A percentile compares a stretch with the other conserved stretches of the same genome.
Evolutionary conservation across 2,888 invertebrate species (phyloP).

Genomic region (Leistus spinibarbis): DNA sequence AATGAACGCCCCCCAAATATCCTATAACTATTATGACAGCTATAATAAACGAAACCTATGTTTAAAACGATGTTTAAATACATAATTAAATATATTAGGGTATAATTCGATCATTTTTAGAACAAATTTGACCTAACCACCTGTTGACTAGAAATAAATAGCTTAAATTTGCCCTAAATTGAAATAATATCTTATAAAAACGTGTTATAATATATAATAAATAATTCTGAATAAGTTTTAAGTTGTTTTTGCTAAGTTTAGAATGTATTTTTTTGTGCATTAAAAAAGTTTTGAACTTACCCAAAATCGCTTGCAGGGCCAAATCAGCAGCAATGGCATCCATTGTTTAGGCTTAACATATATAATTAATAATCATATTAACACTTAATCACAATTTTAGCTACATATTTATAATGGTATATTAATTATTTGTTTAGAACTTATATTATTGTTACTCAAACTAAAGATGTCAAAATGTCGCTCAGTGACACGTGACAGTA

Average conservation of each 20-base stretch:
- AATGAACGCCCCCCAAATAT: background rate
- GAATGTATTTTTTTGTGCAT: background rate
- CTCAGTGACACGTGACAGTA: constrained; percentile 41
- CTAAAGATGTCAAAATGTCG: constrained; percentile 43
- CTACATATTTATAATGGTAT: constrained; percentile 26
- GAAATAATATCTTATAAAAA: background rate
- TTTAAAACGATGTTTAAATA: background rate
- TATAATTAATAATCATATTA: constrained; percentile 21
- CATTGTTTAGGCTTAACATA: constrained; percentile 46
- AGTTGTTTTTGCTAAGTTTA: background rate
- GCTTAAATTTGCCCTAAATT: background rate
- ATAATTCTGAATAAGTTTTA: background rate
- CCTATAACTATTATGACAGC: background rate
- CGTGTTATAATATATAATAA: background rate
- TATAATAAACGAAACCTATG: background rate
- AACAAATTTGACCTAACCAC: background rate
- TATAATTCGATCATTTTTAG: background rate
- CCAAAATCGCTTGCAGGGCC: constrained; percentile 53
- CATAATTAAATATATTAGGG: background rate
- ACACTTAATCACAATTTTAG: constrained; percentile 19
- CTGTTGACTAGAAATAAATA: background rate
- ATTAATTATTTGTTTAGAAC: constrained; percentile 36
- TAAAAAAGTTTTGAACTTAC: constrained; percentile 47
- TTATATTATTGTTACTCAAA: constrained; percentile 34
- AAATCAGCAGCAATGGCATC: constrained; percentile 53